These are phyloP conservation scores for Brachionus calyciflorus DNA, from an alignment of 1,140 invertebrate genomes.

Conservation along the genomic window DNA sequence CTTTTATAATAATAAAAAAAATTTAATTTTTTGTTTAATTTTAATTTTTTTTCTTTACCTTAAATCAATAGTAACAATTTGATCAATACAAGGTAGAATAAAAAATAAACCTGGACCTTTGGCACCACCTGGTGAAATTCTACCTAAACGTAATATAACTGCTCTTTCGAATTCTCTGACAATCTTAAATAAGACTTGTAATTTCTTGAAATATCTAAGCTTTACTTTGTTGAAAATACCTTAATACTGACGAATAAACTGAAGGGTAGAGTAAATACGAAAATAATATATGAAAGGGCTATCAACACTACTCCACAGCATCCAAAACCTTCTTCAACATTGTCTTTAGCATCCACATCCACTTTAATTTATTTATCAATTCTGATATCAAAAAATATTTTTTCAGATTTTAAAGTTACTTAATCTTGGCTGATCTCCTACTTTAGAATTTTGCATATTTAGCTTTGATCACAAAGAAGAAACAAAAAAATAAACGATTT, in stretches of 20 bases:
- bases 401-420: too few species aligned
- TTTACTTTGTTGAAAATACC: too few species aligned
- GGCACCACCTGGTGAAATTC: neutral
- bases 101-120: constrained; percentile 49
- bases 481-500: too few species aligned
- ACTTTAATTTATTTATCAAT: too few species aligned
- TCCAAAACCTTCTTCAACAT: constrained; percentile 33
- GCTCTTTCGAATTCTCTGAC: constrained; percentile 48
- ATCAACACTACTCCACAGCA: neutral
- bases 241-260: constrained; percentile 20
- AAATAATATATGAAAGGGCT: constrained; percentile 1
- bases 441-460: too few species aligned
- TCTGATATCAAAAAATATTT: too few species aligned
- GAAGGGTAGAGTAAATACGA: constrained; percentile 1
- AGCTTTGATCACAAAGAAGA: too few species aligned
- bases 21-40: neutral
- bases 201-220: neutral
- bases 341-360: neutral
- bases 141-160: constrained; percentile 47
- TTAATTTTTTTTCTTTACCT: neutral
- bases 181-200: neutral
- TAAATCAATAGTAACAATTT: constrained; percentile 41
- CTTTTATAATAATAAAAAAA: neutral
- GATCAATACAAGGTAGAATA: constrained; percentile 48
- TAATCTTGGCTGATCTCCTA: too few species aligned